phyloP scores from a whole-genome alignment of 2,888 invertebrate genomes.

The Octonoba sinensis region DNA sequence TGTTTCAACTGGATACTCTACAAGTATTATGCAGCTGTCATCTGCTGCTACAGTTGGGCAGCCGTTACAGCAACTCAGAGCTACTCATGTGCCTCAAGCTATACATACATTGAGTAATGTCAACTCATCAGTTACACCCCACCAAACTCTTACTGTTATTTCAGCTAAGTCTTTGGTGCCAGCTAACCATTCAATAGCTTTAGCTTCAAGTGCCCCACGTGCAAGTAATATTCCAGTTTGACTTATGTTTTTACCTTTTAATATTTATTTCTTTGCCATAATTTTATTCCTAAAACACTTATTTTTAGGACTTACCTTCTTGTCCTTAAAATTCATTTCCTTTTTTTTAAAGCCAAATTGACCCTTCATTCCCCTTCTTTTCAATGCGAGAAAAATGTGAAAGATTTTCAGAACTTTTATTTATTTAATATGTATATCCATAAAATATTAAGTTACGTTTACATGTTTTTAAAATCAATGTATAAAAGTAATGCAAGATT shows the following conservation, averaged over 20 bases:
- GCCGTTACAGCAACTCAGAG: slow-evolving; percentile 37
- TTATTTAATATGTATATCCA: too few relatives aligned
- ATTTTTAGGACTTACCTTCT: too few relatives aligned
- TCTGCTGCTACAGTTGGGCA: slow-evolving; percentile 34
- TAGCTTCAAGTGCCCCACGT: slow-evolving; percentile 36
- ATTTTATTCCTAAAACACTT: neutral
- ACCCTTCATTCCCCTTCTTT: too few relatives aligned
- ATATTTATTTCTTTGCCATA: neutral
- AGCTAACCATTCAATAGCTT: slow-evolving; percentile 48
- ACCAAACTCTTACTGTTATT: slow-evolving; percentile 63
- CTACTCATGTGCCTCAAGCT: slow-evolving; percentile 38
- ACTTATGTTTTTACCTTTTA: neutral
- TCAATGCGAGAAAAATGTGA: too few relatives aligned
- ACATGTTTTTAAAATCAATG: too few relatives aligned
- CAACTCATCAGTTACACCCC: slow-evolving; percentile 37
- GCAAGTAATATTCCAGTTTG: slow-evolving; percentile 24
- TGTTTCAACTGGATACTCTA: slow-evolving; percentile 45
- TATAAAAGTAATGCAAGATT: too few relatives aligned
- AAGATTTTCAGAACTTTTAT: too few relatives aligned
- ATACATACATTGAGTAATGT: slow-evolving; percentile 42
- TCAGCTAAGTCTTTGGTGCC: slow-evolving; percentile 57
- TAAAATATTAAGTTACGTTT: neutral
- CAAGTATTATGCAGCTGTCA: slow-evolving; percentile 53
- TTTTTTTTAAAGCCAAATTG: too few relatives aligned
- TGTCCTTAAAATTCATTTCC: too few relatives aligned